A percentile compares a stretch with the other conserved stretches of the same genome.
Evolutionary conservation across 2,888 invertebrate genomes (phyloP).

Genomic region (Portevinia maculata): DNA sequence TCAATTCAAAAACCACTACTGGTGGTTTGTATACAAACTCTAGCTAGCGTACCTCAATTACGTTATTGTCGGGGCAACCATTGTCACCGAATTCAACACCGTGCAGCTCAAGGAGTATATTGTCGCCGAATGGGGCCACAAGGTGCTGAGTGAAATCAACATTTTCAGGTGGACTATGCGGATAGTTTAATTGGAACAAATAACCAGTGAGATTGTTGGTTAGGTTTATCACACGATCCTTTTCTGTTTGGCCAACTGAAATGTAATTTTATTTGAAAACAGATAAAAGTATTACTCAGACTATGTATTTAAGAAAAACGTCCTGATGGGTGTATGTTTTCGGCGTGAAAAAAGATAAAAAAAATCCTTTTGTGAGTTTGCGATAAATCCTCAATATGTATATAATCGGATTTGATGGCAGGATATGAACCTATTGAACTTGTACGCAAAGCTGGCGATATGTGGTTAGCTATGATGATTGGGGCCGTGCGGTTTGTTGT

Average conservation of each 20-base stretch:
- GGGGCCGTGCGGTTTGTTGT: too few relatives aligned
- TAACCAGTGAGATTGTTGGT: slow-evolving; percentile 83
- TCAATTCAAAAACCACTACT: slow-evolving; percentile 41
- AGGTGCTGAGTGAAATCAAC: slow-evolving; percentile 85
- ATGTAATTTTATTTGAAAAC: slow-evolving; percentile 3
- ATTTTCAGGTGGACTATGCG: slow-evolving; percentile 83
- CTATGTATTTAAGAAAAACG: too few relatives aligned
- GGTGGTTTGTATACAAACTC: slow-evolving; percentile 31
- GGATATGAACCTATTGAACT: too few relatives aligned
- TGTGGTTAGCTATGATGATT: too few relatives aligned
- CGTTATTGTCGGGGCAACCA: slow-evolving; percentile 83
- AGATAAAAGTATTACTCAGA: too few relatives aligned
- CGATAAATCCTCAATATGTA: too few relatives aligned
- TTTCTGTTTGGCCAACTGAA: slow-evolving; percentile 80
- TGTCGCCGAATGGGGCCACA: slow-evolving; percentile 84
- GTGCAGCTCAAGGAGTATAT: slow-evolving; percentile 84
- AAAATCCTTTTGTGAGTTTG: too few relatives aligned
- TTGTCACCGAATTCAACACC: slow-evolving; percentile 83
- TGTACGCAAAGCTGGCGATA: too few relatives aligned
- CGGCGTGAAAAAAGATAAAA: too few relatives aligned
- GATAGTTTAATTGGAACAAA: slow-evolving; percentile 85
- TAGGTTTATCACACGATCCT: slow-evolving; percentile 83
- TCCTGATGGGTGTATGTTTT: too few relatives aligned
- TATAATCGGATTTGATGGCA: too few relatives aligned
- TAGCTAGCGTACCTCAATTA: slow-evolving; percentile 83